Conservation (phyloP, 2,888 invertebrate species). For the Rhingia campestris region DNA sequence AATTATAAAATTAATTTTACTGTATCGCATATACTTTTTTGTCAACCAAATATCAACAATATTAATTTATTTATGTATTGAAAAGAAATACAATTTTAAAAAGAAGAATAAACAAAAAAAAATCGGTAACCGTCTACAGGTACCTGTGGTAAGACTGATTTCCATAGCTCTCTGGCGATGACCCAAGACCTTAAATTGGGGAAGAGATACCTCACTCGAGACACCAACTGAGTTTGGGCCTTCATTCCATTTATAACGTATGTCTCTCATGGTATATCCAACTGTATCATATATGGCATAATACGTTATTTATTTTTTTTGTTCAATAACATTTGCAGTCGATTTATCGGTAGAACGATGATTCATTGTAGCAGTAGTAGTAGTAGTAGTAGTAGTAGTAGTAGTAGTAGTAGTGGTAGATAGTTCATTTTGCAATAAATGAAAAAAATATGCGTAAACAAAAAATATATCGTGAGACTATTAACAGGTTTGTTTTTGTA, state of each 20-base stretch:
- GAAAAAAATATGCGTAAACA: slow-evolving; percentile 80
- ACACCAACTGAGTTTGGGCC: slow-evolving; percentile 97
- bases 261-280: slow-evolving; percentile 99
- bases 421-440: slow-evolving; percentile 76
- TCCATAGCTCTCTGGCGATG: slow-evolving; percentile 97
- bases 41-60: slow-evolving; percentile 53
- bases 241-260: slow-evolving; percentile 98
- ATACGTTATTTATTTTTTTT: slow-evolving; percentile 70
- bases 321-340: slow-evolving; percentile 52
- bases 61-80: slow-evolving; percentile 37
- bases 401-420: slow-evolving; percentile 57
- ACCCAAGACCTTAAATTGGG: slow-evolving; percentile 98
- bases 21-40: slow-evolving; percentile 33
- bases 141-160: slow-evolving; percentile 98
- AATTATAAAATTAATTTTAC: slow-evolving; percentile 29
- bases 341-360: slow-evolving; percentile 64
- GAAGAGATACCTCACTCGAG: slow-evolving; percentile 97
- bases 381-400: slow-evolving; percentile 63
- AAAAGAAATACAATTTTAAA: slow-evolving; percentile 55
- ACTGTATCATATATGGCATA: slow-evolving; percentile 84
- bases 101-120: slow-evolving; percentile 77
- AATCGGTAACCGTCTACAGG: slow-evolving; percentile 84
- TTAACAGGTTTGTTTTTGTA: slow-evolving; percentile 77
- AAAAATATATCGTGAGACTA: slow-evolving; percentile 82
- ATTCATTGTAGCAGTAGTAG: slow-evolving; percentile 68